Evolutionary conservation across 2,113 vertebrate species (phyloP), one percentile per base, ranked within the genome.

Genomic region (Cyanistes caeruleus): DNA sequence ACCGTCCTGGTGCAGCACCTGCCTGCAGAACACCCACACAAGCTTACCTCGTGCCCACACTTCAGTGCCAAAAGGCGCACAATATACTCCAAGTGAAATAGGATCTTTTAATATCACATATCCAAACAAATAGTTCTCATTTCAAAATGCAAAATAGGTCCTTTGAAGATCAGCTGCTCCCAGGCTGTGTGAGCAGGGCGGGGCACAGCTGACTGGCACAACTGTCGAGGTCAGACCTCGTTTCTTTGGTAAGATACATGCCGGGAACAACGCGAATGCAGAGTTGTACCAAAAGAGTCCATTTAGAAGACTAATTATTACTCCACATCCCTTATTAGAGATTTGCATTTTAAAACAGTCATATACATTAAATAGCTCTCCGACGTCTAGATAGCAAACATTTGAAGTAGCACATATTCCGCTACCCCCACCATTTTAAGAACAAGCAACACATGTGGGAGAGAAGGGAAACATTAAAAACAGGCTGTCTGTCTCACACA

Each of bases 401-500:
- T 43, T 3, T 62, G 63, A 91, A 84, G 80, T 21, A 55, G 91
- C 92, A 11, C 27, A 8, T 15, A 8, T 31, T 70, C 88, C 0
- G 75, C 84, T 81, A 49, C 62, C 62, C 83, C 55, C 68, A 46
- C 56, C 68, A 23, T 51, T 56, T 86, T 20, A 75, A 62, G 55
- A 84, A 84, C 59, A 91, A 95, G 93, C 76, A 93, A 87, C 78
- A 84, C 52, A n/a, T 58, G 67, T 73, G 83, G 95, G 94, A 94
- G 95, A 95, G 67, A 91, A 93, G 97, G 97, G 90, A 97, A 97
- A 93, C 86, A 97, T 97, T 96, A 97, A 95, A 97, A 97, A 80
- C 89, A 95, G 74, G 90, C 65, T 90, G 94, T 98, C 98, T 98
- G 98, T 98, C 98, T 98, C 98, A 98, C 98, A 98, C 98, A 98